These are phyloP conservation scores for Eristalis tenax DNA, from an alignment of 2,888 invertebrate species.

Conservation along the genomic window DNA sequence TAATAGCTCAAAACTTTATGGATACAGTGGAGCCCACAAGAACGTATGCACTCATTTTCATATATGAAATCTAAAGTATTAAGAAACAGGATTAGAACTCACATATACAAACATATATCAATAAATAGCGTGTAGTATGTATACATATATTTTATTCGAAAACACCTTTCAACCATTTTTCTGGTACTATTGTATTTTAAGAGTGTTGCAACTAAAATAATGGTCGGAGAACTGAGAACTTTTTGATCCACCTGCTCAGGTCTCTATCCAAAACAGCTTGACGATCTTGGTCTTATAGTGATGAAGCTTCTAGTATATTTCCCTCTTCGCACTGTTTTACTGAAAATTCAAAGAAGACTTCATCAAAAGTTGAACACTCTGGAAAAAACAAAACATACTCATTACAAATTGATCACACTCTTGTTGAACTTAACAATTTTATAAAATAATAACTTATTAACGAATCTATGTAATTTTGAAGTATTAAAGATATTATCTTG, in stretches of 20 bases:
- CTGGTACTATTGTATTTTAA: neutral
- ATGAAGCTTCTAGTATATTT: too few relatives aligned
- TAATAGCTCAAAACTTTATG: neutral
- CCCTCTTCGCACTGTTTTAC: too few relatives aligned
- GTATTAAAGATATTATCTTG: constrained; percentile 19
- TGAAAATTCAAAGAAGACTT: too few relatives aligned
- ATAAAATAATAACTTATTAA: constrained; percentile 15
- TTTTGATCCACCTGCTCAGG: too few relatives aligned
- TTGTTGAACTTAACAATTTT: constrained; percentile 12
- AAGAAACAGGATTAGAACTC: constrained; percentile 29
- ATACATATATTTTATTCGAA: neutral
- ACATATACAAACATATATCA: constrained; percentile 29
- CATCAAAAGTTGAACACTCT: too few relatives aligned
- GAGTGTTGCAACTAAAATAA: too few relatives aligned
- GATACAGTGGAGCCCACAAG: constrained; percentile 15
- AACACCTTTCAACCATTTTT: neutral
- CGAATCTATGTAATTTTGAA: neutral
- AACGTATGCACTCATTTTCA: constrained; percentile 5
- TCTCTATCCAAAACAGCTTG: too few relatives aligned
- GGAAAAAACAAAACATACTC: neutral
- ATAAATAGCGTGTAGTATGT: constrained; percentile 43
- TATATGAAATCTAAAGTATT: constrained; percentile 62
- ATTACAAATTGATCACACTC: constrained; percentile 2
- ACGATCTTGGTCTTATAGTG: too few relatives aligned
- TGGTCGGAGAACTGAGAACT: too few relatives aligned